Percentiles rank a stretch among this genome's conserved stretches.
phyloP scores from a whole-genome alignment of 2,113 vertebrate genomes.

The Numenius arquata region DNA sequence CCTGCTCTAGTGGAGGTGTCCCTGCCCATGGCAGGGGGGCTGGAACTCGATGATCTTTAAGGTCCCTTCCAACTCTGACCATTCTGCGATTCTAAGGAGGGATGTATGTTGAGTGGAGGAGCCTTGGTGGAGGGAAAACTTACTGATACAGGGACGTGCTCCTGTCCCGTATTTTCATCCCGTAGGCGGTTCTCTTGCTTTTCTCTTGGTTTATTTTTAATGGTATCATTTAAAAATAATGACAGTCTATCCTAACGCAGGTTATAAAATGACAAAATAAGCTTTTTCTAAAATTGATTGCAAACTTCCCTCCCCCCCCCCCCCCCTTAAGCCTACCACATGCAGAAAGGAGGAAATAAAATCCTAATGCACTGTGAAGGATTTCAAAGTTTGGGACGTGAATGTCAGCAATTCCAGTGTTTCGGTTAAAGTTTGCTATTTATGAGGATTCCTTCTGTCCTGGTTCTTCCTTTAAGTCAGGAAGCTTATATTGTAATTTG shows the following conservation, averaged over 20 bases:
- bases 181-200: background rate
- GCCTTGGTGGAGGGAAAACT: background rate
- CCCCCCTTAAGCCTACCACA: too few species aligned
- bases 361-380: background rate
- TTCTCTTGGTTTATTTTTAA: background rate
- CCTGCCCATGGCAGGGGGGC: too few species aligned
- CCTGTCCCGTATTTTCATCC: background rate
- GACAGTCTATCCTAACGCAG: background rate
- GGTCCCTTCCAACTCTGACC: too few species aligned
- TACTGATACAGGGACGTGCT: too few species aligned
- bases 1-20: too few species aligned
- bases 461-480: background rate
- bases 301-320: fast-evolving
- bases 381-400: background rate
- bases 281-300: background rate
- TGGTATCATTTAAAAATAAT: background rate
- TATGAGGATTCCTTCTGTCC: background rate
- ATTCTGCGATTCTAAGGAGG: background rate
- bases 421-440: background rate
- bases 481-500: background rate
- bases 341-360: background rate
- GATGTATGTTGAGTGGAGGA: background rate
- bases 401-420: background rate
- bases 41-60: too few species aligned
- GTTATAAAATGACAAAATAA: background rate